Evolutionary conservation across 2,113 vertebrate genomes (phyloP).

Genomic region (Gallinago jamesoni): DNA sequence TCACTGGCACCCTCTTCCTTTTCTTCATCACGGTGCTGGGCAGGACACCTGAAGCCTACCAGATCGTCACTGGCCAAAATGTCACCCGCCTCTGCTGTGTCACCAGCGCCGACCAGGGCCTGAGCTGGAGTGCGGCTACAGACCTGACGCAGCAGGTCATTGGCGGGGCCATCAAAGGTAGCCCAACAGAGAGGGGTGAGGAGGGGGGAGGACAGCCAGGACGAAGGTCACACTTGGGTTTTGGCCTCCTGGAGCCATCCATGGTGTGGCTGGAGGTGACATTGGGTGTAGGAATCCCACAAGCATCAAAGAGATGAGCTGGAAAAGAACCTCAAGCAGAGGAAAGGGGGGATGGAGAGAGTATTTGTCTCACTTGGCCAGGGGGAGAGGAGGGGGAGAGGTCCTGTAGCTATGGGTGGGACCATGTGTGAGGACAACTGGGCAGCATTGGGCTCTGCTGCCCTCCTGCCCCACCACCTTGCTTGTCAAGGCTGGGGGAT

Average conservation of each 20-base stretch:
- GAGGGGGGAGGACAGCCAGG: not conserved
- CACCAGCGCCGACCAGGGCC: constrained; percentile 82
- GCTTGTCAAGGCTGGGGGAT: not conserved
- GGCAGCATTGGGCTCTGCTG: not conserved
- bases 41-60: constrained; percentile 84
- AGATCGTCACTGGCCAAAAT: constrained; percentile 88
- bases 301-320: not conserved
- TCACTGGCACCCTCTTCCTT: constrained; percentile 84
- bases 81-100: constrained; percentile 89
- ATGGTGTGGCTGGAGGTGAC: accelerated
- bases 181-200: accelerated
- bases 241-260: not conserved
- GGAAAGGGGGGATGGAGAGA: too few relatives aligned
- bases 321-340: not conserved
- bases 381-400: not conserved
- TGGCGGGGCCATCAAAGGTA: constrained; percentile 74
- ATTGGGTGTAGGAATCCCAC: accelerated
- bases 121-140: constrained; percentile 82
- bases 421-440: accelerated
- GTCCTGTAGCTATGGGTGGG: not conserved
- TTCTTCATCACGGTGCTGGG: constrained; percentile 84
- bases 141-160: constrained; percentile 89
- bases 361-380: accelerated
- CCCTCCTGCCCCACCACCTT: not conserved
- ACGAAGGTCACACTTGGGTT: not conserved